Evolutionary conservation across 1,140 invertebrate genomes (phyloP).

Genomic region (Ceratitis capitata): DNA sequence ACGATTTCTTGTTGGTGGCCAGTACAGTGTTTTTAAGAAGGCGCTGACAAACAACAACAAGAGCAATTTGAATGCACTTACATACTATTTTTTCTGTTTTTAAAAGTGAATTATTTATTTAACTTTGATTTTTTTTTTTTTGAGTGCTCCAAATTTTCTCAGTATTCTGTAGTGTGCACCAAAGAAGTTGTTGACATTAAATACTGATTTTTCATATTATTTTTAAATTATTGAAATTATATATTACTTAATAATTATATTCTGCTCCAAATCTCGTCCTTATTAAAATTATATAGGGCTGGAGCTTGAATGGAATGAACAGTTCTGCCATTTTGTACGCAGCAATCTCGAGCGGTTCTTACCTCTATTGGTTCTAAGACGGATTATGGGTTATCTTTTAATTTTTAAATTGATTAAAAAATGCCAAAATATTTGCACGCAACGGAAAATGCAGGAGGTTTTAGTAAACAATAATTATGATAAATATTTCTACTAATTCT

Average conservation of each 20-base stretch:
- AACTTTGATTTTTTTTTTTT: neutral
- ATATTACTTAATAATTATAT: neutral
- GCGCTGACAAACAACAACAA: neutral
- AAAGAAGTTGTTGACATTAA: neutral
- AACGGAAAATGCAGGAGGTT: too few species aligned
- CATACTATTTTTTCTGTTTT: neutral
- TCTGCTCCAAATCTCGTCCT: neutral
- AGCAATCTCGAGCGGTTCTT: neutral
- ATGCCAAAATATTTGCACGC: neutral
- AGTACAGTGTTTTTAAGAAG: neutral
- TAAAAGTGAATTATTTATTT: too few species aligned
- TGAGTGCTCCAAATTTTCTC: neutral
- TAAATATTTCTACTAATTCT: too few species aligned
- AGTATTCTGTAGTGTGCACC: neutral
- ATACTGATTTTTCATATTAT: neutral
- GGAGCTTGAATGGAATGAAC: neutral
- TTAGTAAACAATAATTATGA: neutral
- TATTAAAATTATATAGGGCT: neutral
- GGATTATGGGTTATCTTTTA: too few species aligned
- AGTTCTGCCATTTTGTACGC: neutral
- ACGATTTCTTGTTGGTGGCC: neutral
- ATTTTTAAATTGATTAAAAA: too few species aligned
- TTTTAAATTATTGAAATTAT: too few species aligned
- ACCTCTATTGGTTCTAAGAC: too few species aligned
- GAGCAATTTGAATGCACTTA: neutral